phyloP scores from a whole-genome alignment of 2,113 vertebrate species.

The Oxyura jamaicensis region DNA sequence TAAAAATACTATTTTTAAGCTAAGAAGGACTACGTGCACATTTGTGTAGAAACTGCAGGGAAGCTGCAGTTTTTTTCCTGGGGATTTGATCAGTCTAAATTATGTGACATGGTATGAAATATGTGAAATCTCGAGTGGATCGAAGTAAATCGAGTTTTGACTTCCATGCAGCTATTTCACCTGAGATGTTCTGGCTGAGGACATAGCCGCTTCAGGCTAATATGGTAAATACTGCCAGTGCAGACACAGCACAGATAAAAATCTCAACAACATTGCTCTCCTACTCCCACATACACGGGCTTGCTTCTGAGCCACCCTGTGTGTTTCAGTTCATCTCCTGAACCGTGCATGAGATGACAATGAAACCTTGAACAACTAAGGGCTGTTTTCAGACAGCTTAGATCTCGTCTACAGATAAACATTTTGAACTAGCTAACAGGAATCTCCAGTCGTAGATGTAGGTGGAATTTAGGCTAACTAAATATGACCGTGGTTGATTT shows the following conservation, averaged over 20 bases:
- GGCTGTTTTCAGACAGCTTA: background rate
- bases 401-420: background rate
- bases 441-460: background rate
- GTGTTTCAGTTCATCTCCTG: background rate
- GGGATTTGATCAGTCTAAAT: background rate
- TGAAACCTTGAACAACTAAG: background rate
- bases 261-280: background rate
- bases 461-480: background rate
- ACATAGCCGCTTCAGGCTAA: background rate
- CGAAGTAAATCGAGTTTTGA: background rate
- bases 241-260: background rate
- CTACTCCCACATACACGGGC: background rate
- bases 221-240: background rate
- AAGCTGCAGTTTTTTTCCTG: background rate
- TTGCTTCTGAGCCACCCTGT: accelerated
- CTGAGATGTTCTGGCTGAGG: background rate
- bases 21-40: background rate
- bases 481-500: background rate
- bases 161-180: background rate
- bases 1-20: background rate
- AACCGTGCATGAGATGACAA: background rate
- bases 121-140: background rate
- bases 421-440: background rate
- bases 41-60: background rate
- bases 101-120: background rate